These are phyloP conservation scores for Leucozona laternaria DNA, from an alignment of 2,888 invertebrate species.

Conservation along the genomic window DNA sequence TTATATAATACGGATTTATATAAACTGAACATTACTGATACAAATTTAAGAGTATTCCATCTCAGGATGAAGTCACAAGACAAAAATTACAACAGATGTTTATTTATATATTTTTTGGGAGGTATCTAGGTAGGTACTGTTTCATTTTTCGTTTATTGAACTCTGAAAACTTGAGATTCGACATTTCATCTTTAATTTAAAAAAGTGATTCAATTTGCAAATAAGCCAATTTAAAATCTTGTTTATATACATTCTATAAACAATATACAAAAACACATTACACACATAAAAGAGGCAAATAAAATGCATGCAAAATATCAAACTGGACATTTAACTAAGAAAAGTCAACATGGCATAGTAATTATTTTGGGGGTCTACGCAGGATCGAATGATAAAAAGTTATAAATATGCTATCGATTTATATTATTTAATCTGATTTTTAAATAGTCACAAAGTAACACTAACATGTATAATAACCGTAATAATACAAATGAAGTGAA, in stretches of 20 bases:
- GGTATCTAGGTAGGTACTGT: too few relatives aligned
- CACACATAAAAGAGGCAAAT: background rate
- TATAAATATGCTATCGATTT: too few relatives aligned
- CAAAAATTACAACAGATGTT: background rate
- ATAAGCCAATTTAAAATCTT: background rate
- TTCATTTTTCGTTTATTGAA: slow-evolving; percentile 32
- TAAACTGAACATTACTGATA: too few relatives aligned
- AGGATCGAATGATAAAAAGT: background rate
- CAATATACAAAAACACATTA: slow-evolving; percentile 17
- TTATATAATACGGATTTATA: too few relatives aligned
- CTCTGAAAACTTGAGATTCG: slow-evolving; percentile 3
- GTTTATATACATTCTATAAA: slow-evolving; percentile 9
- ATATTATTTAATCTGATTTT: too few relatives aligned
- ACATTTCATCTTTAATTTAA: background rate
- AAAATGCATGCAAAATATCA: background rate
- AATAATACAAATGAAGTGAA: too few relatives aligned
- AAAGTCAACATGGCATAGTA: background rate
- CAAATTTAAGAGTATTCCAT: background rate
- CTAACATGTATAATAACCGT: too few relatives aligned
- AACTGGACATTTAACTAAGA: slow-evolving; percentile 22
- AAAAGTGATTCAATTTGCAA: background rate
- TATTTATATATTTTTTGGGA: background rate
- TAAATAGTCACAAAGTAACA: too few relatives aligned
- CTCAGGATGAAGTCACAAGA: background rate
- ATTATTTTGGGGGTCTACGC: background rate